A percentile compares a stretch with the other conserved stretches of the same genome.
Evolutionary conservation across 2,888 invertebrate genomes (phyloP).

Genomic region (Pseudococcus longispinus): DNA sequence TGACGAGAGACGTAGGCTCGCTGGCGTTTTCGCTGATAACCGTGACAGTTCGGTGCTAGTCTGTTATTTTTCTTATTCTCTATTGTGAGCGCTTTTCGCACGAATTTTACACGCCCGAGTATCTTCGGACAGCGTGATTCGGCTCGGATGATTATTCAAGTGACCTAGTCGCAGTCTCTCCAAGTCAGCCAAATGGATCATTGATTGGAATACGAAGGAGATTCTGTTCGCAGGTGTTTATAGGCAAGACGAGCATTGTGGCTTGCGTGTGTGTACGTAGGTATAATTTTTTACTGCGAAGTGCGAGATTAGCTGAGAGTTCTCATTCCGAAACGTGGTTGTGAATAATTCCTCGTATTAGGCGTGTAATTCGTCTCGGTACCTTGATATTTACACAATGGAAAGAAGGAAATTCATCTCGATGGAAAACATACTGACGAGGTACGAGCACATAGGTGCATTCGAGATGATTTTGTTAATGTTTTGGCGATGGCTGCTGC

Average conservation of each 20-base stretch:
- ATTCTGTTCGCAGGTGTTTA: not conserved
- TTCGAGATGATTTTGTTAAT: not conserved
- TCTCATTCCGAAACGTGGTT: not conserved
- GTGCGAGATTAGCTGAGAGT: not conserved
- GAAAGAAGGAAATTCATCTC: not conserved
- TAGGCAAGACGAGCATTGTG: not conserved
- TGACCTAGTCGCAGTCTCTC: not conserved
- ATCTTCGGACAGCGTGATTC: not conserved
- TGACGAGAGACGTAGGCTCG: too few species aligned
- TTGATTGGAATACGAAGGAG: not conserved
- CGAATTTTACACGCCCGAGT: not conserved
- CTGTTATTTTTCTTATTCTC: not conserved
- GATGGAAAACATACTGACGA: not conserved
- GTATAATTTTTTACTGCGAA: not conserved
- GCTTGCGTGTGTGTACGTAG: not conserved
- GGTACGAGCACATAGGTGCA: not conserved
- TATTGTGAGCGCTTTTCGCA: not conserved
- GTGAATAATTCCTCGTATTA: not conserved
- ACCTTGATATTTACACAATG: not conserved
- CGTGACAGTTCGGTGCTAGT: not conserved
- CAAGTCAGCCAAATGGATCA: not conserved
- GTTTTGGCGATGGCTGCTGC: not conserved
- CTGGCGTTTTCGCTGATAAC: not conserved
- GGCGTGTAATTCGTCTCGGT: not conserved
- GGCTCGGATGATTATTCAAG: not conserved